These are phyloP conservation scores for Lycophotia porphyrea DNA, from an alignment of 2,888 invertebrate species.

Conservation along the genomic window DNA sequence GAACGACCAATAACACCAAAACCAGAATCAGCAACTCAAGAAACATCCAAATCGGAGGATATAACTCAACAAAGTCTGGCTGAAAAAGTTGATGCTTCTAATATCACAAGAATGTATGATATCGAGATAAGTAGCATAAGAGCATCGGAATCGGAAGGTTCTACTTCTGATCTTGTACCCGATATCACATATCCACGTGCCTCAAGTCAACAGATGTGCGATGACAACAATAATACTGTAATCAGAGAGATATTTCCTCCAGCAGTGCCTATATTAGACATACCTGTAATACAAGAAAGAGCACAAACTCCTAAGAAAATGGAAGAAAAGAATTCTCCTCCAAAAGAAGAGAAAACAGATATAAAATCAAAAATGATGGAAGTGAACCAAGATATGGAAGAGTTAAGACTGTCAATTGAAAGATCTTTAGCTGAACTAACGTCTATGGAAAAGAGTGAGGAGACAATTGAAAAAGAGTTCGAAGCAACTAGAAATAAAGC, in stretches of 20 bases:
- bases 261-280: constrained; percentile 70
- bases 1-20: constrained; percentile 33
- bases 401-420: constrained; percentile 84
- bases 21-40: constrained; percentile 23
- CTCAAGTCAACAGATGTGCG: constrained; percentile 77
- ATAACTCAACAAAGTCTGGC: constrained; percentile 22
- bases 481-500: constrained; percentile 55
- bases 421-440: constrained; percentile 84
- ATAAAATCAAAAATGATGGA: constrained; percentile 86
- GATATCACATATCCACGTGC: constrained; percentile 82
- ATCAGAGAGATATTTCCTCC: constrained; percentile 79
- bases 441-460: constrained; percentile 79
- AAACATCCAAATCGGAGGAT: constrained; percentile 35
- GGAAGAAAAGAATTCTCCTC: constrained; percentile 13
- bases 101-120: constrained; percentile 60
- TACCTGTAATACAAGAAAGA: constrained; percentile 69
- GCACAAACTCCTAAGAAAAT: constrained; percentile 9
- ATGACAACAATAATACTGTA: constrained; percentile 80
- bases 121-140: constrained; percentile 71
- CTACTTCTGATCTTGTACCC: constrained; percentile 75
- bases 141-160: constrained; percentile 72
- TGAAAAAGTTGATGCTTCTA: constrained; percentile 54
- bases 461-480: constrained; percentile 71
- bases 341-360: constrained; percentile 79
- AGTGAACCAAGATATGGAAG: constrained; percentile 87